Conservation (phyloP, 2,113 vertebrate species). For the Choloepus hoffmanni region DNA sequence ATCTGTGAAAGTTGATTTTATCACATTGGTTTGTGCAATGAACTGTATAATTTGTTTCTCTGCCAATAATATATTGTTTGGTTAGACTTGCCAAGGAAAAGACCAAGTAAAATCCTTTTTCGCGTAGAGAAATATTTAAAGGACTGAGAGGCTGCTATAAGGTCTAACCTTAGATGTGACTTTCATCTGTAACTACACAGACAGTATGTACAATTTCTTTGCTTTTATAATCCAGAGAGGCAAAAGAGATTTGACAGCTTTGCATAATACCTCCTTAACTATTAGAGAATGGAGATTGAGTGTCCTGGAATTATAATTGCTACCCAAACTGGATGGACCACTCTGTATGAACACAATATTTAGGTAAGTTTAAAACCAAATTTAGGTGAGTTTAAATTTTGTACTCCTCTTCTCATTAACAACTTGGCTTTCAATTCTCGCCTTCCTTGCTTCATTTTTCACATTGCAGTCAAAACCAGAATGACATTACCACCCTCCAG, state of each 20-base stretch:
- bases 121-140: neutral
- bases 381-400: neutral
- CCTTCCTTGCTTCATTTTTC: neutral
- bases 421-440: neutral
- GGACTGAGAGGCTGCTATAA: neutral
- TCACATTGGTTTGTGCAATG: constrained; percentile 43
- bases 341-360: neutral
- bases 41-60: constrained; percentile 57
- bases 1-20: constrained; percentile 2
- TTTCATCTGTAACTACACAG: constrained; percentile 30
- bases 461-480: neutral
- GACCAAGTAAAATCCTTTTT: neutral
- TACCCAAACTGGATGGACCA: neutral
- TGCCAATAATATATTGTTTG: constrained; percentile 66
- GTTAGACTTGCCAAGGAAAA: neutral
- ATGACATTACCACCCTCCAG: neutral
- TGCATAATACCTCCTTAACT: neutral
- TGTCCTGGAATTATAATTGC: neutral
- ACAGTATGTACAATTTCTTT: neutral
- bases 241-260: neutral
- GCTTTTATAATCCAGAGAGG: constrained; percentile 6
- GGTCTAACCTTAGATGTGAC: neutral
- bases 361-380: neutral
- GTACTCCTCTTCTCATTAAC: neutral
- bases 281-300: neutral